Conservation (phyloP, 2,888 invertebrate genomes). For the Sphaerophoria rueppellii region DNA sequence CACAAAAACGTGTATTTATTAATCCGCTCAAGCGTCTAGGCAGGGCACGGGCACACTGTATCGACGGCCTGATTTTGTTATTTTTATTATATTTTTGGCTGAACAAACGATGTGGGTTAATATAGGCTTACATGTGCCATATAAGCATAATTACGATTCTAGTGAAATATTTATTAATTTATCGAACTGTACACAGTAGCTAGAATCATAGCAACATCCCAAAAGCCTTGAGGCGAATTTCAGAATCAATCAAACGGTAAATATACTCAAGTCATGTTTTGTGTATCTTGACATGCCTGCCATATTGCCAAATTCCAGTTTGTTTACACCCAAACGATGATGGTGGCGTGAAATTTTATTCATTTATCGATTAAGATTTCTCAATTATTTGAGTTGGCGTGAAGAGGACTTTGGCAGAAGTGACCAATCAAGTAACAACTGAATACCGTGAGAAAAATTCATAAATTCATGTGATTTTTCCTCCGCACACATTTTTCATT, state of each 20-base stretch:
- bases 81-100: slow-evolving; percentile 6
- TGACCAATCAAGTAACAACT: neutral
- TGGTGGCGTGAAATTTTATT: slow-evolving; percentile 29
- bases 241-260: neutral
- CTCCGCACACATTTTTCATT: slow-evolving; percentile 2
- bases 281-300: slow-evolving; percentile 13
- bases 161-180: slow-evolving; percentile 14
- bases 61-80: slow-evolving; percentile 1
- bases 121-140: slow-evolving; percentile 36
- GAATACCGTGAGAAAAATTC: slow-evolving; percentile 50
- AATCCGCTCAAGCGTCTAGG: neutral
- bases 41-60: neutral
- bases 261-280: neutral
- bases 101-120: slow-evolving; percentile 42
- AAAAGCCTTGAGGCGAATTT: slow-evolving; percentile 13
- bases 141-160: slow-evolving; percentile 24
- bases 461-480: slow-evolving; percentile 20
- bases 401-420: neutral
- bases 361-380: slow-evolving; percentile 35
- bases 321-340: slow-evolving; percentile 30
- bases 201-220: slow-evolving; percentile 18
- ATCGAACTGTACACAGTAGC: slow-evolving; percentile 1
- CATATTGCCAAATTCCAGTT: slow-evolving; percentile 42
- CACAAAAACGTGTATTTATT: neutral
- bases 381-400: slow-evolving; percentile 11